Percentiles rank a stretch among this genome's conserved stretches.
Conservation (phyloP, 2,888 invertebrate genomes). For the Tetranychus piercei region DNA sequence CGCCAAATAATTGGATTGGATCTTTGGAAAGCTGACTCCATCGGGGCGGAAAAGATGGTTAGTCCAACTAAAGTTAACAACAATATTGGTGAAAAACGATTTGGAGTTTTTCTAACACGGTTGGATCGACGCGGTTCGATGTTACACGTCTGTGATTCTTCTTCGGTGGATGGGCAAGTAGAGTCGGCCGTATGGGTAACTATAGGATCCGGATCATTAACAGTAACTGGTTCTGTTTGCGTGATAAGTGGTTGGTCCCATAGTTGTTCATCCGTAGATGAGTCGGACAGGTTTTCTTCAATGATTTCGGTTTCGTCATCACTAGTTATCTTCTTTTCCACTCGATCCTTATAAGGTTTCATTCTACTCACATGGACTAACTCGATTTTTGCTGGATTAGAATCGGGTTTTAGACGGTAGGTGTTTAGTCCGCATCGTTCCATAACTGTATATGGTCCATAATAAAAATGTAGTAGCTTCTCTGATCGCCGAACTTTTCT, state of each 20-base stretch:
- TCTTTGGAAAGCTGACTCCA: not conserved
- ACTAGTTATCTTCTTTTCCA: not conserved
- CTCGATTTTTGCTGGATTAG: not conserved
- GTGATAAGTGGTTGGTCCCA: not conserved
- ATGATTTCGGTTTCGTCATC: not conserved
- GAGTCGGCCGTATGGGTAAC: not conserved
- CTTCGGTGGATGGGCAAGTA: not conserved
- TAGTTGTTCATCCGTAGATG: not conserved
- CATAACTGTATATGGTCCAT: conserved; percentile 14
- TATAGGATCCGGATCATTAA: not conserved
- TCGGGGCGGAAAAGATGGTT: not conserved
- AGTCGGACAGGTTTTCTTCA: not conserved
- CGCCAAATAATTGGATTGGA: not conserved
- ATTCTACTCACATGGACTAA: conserved; percentile 16
- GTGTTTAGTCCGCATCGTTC: not conserved
- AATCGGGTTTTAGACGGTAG: not conserved
- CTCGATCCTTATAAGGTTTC: conserved; percentile 8
- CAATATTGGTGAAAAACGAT: not conserved
- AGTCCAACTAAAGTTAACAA: not conserved
- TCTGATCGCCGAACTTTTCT: conserved; percentile 13
- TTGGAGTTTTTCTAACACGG: not conserved
- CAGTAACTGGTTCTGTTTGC: not conserved
- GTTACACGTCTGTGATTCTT: not conserved
- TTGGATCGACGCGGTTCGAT: not conserved
- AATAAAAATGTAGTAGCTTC: conserved; percentile 15